phyloP scores from a whole-genome alignment of 35 echinoderm and acorn worm species.

The Lytechinus pictus region DNA sequence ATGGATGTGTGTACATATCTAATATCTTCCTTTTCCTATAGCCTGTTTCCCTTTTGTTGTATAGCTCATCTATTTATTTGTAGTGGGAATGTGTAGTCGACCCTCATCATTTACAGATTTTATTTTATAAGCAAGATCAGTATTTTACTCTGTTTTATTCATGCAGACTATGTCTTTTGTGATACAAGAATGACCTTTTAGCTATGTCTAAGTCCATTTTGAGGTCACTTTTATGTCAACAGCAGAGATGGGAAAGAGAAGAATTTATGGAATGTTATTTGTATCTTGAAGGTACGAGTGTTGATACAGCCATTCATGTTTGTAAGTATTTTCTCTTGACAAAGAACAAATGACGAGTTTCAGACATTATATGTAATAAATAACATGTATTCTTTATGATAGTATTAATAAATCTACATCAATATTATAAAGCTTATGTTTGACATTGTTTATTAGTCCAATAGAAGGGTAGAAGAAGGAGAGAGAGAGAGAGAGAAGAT shows the following conservation, averaged over 20 bases:
- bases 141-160: slow-evolving; percentile 13
- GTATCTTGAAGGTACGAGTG: slow-evolving; percentile 8
- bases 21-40: not conserved
- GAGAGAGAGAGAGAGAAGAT: too few relatives aligned
- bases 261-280: not conserved
- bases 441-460: not conserved
- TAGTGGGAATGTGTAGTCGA: slow-evolving; percentile 1
- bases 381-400: slow-evolving; percentile 56
- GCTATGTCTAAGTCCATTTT: not conserved
- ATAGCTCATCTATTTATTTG: slow-evolving; percentile 6
- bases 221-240: not conserved
- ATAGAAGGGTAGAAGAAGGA: too few relatives aligned
- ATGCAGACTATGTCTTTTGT: not conserved
- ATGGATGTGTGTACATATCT: not conserved
- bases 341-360: slow-evolving; percentile 25
- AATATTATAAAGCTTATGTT: slow-evolving; percentile 25
- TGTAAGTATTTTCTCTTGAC: not conserved
- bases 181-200: not conserved
- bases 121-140: slow-evolving; percentile 20
- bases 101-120: not conserved
- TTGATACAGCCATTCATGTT: not conserved
- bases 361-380: slow-evolving; percentile 34
- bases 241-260: not conserved
- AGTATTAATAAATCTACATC: slow-evolving; percentile 57
- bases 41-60: not conserved